Evolutionary conservation across 1,140 invertebrate species (phyloP), one percentile per base, ranked within the genome.

Genomic region (Hydropsyche tenuis): DNA sequence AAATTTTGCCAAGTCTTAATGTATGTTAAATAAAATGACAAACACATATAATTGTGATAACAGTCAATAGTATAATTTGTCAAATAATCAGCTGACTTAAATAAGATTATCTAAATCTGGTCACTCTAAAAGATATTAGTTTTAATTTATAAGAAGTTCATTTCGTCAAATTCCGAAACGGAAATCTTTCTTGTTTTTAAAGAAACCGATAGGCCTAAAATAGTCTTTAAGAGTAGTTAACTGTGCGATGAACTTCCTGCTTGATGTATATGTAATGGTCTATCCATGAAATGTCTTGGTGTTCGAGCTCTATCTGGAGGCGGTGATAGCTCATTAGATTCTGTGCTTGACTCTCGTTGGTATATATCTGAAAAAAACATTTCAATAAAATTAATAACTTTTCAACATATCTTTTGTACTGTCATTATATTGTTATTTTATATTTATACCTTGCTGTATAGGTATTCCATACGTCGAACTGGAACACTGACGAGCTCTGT

Each of bases 301-400:
- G 75, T 77, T 5, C 75, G 69, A 18, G 73, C 73, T 43, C 75
- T 68, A 22, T 77, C 75, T 12, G 73, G 69, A 11, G 75, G 75
- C 14, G 75, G 75, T 16, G 75, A 77, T 25, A 77, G 45, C 22
- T 77, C 75, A 42, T 77, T 77, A 1, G 75, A 77, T 73, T 77
- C 75, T 9, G 75, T 77, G 60, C 75, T 77, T 7, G 75, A 77
- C 53, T 77, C 75, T n/a, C 75, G 63, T 20, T 74, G 73, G 37
- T 71, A 77, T 30, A 77, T 69, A 51, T 77, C 75, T 77, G 53
- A 77, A 11, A 72, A 1, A 60, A 9, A 20, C 7, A 66, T 5
- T 53, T 18, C 48, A 53, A 18, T 18, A 48, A 48, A 20, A 53
- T 14, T n/a, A n/a, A n/a, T n/a, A n/a, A n/a, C n/a, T n/a, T n/a